phyloP scores from a whole-genome alignment of 2,797 vertebrate species.

The Pygocentrus nattereri region DNA sequence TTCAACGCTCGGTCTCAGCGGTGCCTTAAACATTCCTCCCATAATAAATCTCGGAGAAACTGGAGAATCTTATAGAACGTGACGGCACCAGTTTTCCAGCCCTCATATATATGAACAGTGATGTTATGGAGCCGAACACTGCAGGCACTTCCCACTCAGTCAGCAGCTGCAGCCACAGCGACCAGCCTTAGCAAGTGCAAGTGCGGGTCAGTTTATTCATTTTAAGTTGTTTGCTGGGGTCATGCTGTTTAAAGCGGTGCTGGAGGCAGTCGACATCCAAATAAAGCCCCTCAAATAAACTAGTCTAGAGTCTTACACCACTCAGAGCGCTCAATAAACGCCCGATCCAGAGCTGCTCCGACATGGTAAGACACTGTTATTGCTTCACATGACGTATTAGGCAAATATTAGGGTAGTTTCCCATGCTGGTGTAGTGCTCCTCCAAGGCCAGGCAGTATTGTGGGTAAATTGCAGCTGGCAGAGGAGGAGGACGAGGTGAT shows the following conservation, averaged over 20 bases:
- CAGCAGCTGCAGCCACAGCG: neutral
- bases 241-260: neutral
- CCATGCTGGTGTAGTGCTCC: neutral
- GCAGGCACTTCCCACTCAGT: neutral
- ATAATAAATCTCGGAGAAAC: constrained; percentile 35
- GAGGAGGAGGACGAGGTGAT: neutral
- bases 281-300: constrained; percentile 4
- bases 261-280: constrained; percentile 1
- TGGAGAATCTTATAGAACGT: constrained; percentile 54
- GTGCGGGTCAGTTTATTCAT: constrained; percentile 38
- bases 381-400: neutral
- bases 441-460: neutral
- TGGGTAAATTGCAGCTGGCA: neutral
- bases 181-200: constrained; percentile 22
- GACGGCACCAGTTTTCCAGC: constrained; percentile 62
- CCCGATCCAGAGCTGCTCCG: neutral
- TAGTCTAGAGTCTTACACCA: neutral
- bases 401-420: constrained; percentile 14
- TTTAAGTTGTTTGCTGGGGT: neutral
- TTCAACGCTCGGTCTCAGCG: constrained; percentile 28
- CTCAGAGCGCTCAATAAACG: neutral
- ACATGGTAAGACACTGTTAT: constrained; percentile 3
- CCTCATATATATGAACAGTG: constrained; percentile 11
- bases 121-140: constrained; percentile 24
- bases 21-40: constrained; percentile 70